Percentiles rank a stretch among this genome's conserved stretches.
Conservation (phyloP, 2,113 vertebrate genomes). For the Pituophis catenifer region DNA sequence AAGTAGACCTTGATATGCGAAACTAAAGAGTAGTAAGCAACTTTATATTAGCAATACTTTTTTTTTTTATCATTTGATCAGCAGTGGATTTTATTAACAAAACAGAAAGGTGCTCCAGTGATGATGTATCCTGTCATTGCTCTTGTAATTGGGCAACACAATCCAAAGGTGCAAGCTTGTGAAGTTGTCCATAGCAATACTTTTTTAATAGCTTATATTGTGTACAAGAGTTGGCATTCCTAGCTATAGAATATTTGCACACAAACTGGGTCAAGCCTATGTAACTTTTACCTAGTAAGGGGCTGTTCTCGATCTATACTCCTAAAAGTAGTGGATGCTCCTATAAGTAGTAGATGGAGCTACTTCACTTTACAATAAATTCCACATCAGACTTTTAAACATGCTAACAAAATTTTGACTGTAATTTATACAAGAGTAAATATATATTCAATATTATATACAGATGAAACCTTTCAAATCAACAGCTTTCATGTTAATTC, state of each 20-base stretch:
- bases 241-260: neutral
- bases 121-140: neutral
- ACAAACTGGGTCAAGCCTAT: neutral
- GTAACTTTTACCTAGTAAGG: neutral
- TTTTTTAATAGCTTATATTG: neutral
- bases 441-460: neutral
- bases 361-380: neutral
- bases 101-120: neutral
- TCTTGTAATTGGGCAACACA: neutral
- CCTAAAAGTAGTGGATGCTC: no score
- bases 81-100: neutral
- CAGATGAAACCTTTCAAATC: neutral
- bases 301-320: neutral
- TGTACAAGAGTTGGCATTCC: neutral
- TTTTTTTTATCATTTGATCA: neutral
- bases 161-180: neutral
- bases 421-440: neutral
- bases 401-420: neutral
- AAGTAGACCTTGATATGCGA: neutral
- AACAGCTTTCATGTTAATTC: neutral
- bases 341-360: neutral
- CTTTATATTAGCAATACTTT: neutral
- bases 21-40: neutral
- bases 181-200: fast-evolving
- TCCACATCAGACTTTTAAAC: neutral